These are phyloP conservation scores for Drosophila lowei DNA, from an alignment of 1,140 invertebrate species.

Conservation along the genomic window DNA sequence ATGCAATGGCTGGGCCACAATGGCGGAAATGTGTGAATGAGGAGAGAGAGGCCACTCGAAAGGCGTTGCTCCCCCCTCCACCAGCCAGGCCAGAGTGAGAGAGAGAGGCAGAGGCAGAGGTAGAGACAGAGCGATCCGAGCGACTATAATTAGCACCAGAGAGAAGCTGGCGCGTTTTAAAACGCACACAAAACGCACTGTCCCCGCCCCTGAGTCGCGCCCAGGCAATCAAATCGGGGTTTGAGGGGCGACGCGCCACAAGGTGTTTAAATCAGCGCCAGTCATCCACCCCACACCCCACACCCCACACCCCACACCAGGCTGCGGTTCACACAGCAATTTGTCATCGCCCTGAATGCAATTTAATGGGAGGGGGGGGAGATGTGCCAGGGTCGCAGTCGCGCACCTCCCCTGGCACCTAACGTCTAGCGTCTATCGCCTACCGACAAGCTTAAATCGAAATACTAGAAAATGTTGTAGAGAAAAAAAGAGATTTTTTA, in stretches of 20 bases:
- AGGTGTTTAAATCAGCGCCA: slow-evolving; percentile 7
- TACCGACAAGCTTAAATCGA: slow-evolving; percentile 6
- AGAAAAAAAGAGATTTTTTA: slow-evolving; percentile 32
- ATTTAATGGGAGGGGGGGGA: slow-evolving; percentile 52
- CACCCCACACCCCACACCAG: slow-evolving; percentile 17
- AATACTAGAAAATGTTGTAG: slow-evolving; percentile 26
- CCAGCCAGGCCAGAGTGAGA: neutral
- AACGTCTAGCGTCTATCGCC: no score
- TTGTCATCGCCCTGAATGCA: slow-evolving; percentile 70
- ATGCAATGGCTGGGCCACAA: slow-evolving; percentile 56
- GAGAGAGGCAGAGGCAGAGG: neutral
- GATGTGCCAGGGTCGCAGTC: no score
- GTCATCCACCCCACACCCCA: slow-evolving; percentile 24
- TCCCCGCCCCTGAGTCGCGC: slow-evolving; percentile 6
- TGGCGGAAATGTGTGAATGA: slow-evolving; percentile 71
- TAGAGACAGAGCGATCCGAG: neutral
- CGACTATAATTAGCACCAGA: slow-evolving; percentile 65
- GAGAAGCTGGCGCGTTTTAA: slow-evolving; percentile 37
- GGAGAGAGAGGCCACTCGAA: slow-evolving; percentile 30
- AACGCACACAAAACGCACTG: slow-evolving; percentile 58
- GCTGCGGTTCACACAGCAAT: slow-evolving; percentile 30
- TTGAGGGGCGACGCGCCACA: no score
- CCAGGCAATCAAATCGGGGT: slow-evolving; percentile 37
- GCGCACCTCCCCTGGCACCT: no score
- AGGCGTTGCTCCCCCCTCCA: neutral